Percentiles rank a stretch among this genome's conserved stretches.
These are phyloP conservation scores for Sminthopsis crassicaudata DNA, from an alignment of 2,113 vertebrate genomes.

Conservation along the genomic window DNA sequence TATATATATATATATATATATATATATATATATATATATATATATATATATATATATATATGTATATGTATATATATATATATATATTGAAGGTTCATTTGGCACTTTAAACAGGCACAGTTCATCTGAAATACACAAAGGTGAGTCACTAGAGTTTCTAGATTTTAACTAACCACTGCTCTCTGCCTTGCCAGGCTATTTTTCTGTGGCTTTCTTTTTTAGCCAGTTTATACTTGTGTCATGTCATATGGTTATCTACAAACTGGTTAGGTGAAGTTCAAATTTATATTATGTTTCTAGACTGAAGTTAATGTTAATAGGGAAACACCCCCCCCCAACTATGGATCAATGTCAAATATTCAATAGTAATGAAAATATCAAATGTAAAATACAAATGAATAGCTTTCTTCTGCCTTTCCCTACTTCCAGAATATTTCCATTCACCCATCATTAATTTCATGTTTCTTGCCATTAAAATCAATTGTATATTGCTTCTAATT, in stretches of 20 bases:
- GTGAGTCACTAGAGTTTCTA: background rate
- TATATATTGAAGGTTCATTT: background rate
- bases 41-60: too few species aligned
- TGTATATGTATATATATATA: too few species aligned
- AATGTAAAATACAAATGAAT: background rate
- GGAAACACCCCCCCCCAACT: background rate
- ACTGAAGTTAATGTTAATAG: background rate
- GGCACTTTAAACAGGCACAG: background rate
- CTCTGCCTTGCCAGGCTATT: conserved; percentile 2
- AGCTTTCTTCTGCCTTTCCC: background rate
- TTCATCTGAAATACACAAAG: background rate
- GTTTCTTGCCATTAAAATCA: conserved; percentile 6
- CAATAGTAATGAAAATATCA: background rate
- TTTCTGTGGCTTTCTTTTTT: conserved; percentile 39
- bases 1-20: too few species aligned
- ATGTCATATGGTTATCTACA: conserved; percentile 25
- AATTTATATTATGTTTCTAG: conserved; percentile 23
- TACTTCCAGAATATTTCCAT: conserved; percentile 28
- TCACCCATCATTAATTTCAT: background rate
- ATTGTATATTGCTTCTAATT: background rate
- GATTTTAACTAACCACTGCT: background rate
- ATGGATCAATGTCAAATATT: conserved; percentile 8
- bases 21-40: too few species aligned
- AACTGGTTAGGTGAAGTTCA: conserved; percentile 23
- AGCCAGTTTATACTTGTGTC: background rate